Evolutionary conservation across 2,888 invertebrate species (phyloP), one percentile per base, ranked within the genome.

Genomic region (Lepidochrysops patricia): DNA sequence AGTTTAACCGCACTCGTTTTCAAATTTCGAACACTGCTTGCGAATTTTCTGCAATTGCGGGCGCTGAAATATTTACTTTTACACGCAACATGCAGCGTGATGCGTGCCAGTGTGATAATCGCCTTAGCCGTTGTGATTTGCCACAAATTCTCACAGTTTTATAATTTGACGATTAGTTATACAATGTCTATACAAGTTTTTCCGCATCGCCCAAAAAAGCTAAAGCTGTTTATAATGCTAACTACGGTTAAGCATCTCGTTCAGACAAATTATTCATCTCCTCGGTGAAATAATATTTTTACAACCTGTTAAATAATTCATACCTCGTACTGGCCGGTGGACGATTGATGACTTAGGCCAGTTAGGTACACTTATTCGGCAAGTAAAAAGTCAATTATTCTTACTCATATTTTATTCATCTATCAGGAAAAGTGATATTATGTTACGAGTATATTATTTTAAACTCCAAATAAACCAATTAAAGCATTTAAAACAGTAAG

Each of bases 281-380:
- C 43, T 43, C 9, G 19, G 7, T 19, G 9, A 43, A 43, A 19
- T 15, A 15, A 43, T 43, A 43, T 43, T 43, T 43, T 43, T 19
- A 43, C 43, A 43, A 43, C 43, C 23, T 43, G 43, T 19, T 43
- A 43, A 19, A 43, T 43, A 43, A 43, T 43, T 43, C 43, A 43
- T 43, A 23, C 9, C 19, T 4, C 12, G 13, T 15, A 7, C 4
- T 37, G 37, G 15, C 4, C 37, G 2, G 34, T 6, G 15, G 19
- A 2, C 37, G 15, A 43, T 3, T 7, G 15, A 19, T 15, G 13
- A n/a, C n/a, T n/a, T n/a, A 15, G 37, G 13, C 15, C 37, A 2
- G 37, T 9, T n/a, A n/a, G n/a, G n/a, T 19, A 43, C 37, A 43
- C 19, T 15, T 9, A 7, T 19, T 15, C 15, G 2, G 19, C 19